Conservation (phyloP, 2,888 invertebrate species). For the Ectemnius continuus region DNA sequence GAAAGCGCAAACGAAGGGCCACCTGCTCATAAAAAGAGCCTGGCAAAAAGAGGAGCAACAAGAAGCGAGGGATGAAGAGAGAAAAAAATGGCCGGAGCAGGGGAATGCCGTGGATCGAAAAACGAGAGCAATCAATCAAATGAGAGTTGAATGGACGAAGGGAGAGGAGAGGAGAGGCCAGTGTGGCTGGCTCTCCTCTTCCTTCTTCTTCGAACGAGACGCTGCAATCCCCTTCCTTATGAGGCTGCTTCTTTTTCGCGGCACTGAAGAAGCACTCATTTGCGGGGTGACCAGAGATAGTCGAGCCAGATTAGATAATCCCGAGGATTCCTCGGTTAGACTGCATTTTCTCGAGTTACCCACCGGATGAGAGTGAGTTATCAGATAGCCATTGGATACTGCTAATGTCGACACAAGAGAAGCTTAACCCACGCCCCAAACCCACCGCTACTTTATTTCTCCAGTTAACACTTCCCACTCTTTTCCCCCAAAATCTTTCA, state of each 20-base stretch:
- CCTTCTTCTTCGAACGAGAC: constrained; percentile 18
- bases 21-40: constrained; percentile 3
- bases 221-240: constrained; percentile 26
- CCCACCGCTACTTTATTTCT: no score
- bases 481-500: no score
- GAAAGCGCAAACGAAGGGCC: no score
- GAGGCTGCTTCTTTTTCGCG: constrained; percentile 33
- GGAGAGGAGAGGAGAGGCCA: constrained; percentile 9
- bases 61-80: constrained; percentile 1
- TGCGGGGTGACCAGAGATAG: constrained; percentile 29
- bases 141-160: constrained; percentile 28
- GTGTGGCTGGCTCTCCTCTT: no score
- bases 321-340: constrained; percentile 10
- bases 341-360: background rate
- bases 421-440: background rate
- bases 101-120: constrained; percentile 3
- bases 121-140: constrained; percentile 41
- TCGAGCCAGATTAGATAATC: constrained; percentile 19
- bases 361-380: background rate
- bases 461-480: no score
- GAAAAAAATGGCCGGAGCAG: constrained; percentile 16
- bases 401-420: background rate
- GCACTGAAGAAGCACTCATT: constrained; percentile 38
- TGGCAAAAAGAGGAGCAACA: constrained; percentile 3
- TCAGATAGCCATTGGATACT: background rate